These are phyloP conservation scores for Vesta saturnalis DNA, from an alignment of 2,888 invertebrate species.

Conservation along the genomic window DNA sequence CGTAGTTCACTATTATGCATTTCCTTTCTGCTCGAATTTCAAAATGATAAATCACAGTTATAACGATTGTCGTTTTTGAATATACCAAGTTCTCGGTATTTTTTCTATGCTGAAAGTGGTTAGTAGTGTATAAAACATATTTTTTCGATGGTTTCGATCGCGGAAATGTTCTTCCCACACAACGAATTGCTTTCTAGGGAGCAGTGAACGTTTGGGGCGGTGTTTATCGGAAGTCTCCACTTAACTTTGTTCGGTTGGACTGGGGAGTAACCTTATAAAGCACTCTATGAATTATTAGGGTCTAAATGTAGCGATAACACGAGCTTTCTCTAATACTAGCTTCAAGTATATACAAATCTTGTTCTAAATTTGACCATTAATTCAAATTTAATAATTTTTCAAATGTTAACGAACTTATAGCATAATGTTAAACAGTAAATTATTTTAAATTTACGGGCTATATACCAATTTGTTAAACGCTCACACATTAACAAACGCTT, in stretches of 20 bases:
- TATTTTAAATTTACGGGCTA: too few species aligned
- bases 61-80: slow-evolving; percentile 19
- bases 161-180: slow-evolving; percentile 27
- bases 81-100: neutral
- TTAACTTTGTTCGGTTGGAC: slow-evolving; percentile 29
- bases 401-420: too few species aligned
- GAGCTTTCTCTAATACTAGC: slow-evolving; percentile 6
- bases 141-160: slow-evolving; percentile 24
- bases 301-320: slow-evolving; percentile 25
- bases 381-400: too few species aligned
- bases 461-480: too few species aligned
- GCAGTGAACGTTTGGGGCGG: slow-evolving; percentile 31
- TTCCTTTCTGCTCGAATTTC: slow-evolving; percentile 7
- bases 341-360: slow-evolving; percentile 15
- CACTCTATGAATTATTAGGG: slow-evolving; percentile 26
- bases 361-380: neutral
- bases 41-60: neutral
- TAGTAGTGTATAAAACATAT: slow-evolving; percentile 21
- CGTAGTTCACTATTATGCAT: neutral
- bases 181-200: slow-evolving; percentile 31
- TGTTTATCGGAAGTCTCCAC: slow-evolving; percentile 34
- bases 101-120: neutral
- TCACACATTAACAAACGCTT: too few species aligned
- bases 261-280: slow-evolving; percentile 29
- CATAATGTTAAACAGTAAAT: too few species aligned